Evolutionary conservation across 1,140 invertebrate genomes (phyloP).

Genomic region (Eubasilissa regina): DNA sequence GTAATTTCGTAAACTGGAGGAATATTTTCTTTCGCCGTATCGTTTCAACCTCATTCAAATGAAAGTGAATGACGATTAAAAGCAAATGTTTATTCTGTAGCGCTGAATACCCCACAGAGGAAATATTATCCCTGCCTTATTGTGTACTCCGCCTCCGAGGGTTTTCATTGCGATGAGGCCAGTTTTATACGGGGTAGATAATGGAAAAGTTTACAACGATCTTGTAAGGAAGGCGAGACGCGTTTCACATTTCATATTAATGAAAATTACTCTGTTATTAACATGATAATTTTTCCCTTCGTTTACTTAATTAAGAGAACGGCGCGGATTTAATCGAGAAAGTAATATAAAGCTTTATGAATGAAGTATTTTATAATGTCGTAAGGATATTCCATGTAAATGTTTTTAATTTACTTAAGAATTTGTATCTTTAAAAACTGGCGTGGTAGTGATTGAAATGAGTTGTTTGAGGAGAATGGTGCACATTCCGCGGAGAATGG

Average conservation of each 20-base stretch:
- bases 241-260: constrained; percentile 14
- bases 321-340: constrained; percentile 19
- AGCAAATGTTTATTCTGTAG: constrained; percentile 60
- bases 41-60: constrained; percentile 60
- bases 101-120: constrained; percentile 58
- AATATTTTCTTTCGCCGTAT: constrained; percentile 61
- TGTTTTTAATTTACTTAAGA: no score
- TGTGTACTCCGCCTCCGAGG: constrained; percentile 9
- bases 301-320: constrained; percentile 11
- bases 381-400: no score
- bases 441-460: no score
- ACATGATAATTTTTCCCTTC: constrained; percentile 6
- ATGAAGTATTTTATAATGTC: not conserved
- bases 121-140: constrained; percentile 56
- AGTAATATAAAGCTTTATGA: constrained; percentile 22
- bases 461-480: no score
- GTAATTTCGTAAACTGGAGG: constrained; percentile 60
- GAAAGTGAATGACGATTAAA: constrained; percentile 61
- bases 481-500: no score
- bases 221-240: constrained; percentile 8
- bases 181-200: constrained; percentile 18
- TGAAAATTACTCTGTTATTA: constrained; percentile 27
- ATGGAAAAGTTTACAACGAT: constrained; percentile 22
- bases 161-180: constrained; percentile 34
- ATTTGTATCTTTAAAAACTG: no score